Conservation (phyloP, 2,888 invertebrate species). For the Tiliacea citrago region DNA sequence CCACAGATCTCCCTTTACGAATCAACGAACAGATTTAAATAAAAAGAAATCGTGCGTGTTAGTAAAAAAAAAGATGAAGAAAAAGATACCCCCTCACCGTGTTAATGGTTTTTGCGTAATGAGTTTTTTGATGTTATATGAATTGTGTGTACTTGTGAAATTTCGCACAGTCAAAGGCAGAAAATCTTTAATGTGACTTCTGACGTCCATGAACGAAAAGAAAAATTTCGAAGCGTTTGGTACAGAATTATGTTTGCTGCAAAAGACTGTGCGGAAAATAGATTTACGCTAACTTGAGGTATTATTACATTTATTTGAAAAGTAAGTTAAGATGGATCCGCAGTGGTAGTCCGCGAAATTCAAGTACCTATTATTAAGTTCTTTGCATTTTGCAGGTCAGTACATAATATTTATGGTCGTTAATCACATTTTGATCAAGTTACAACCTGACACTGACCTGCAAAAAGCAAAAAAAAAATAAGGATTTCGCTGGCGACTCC, state of each 20-base stretch:
- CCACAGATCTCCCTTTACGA: constrained; percentile 70
- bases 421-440: too few relatives aligned
- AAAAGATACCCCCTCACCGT: constrained; percentile 66
- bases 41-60: constrained; percentile 66
- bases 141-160: constrained; percentile 23
- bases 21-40: constrained; percentile 71
- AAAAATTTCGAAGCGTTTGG: not conserved
- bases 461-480: too few relatives aligned
- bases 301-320: not conserved
- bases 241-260: constrained; percentile 11
- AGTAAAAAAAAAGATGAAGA: constrained; percentile 73
- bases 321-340: not conserved
- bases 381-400: too few relatives aligned
- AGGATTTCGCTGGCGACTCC: too few relatives aligned
- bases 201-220: not conserved
- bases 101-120: constrained; percentile 59
- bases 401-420: too few relatives aligned
- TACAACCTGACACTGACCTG: too few relatives aligned
- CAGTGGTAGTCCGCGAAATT: too few relatives aligned
- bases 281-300: constrained; percentile 13
- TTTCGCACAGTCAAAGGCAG: constrained; percentile 42
- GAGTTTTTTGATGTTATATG: constrained; percentile 49
- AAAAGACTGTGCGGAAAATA: constrained; percentile 33
- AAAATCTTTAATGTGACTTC: constrained; percentile 1
- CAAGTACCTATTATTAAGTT: too few relatives aligned